Percentiles rank a stretch among this genome's conserved stretches.
These are phyloP conservation scores for Tubulanus polymorphus DNA, from an alignment of 2,888 invertebrate species.

Conservation along the genomic window DNA sequence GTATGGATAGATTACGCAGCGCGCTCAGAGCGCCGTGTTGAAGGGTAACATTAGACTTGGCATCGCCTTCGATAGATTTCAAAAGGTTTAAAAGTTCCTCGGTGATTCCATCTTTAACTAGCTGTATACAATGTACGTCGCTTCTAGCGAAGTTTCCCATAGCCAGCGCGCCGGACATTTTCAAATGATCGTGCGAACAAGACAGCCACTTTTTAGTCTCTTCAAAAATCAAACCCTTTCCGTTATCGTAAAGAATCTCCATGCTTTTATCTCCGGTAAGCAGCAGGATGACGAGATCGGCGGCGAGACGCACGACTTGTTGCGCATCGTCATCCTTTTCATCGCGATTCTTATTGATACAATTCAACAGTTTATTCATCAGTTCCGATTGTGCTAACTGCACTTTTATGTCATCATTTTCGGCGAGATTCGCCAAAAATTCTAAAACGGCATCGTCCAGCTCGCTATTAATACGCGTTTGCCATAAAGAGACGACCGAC, in stretches of 20 bases:
- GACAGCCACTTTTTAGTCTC: constrained; percentile 73
- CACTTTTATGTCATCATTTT: constrained; percentile 36
- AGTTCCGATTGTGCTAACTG: constrained; percentile 59
- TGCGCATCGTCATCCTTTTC: constrained; percentile 64
- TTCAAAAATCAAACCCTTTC: constrained; percentile 68
- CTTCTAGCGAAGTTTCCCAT: constrained; percentile 86
- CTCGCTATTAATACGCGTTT: not conserved
- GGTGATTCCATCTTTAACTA: constrained; percentile 75
- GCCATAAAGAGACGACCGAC: constrained; percentile 28
- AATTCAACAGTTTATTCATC: constrained; percentile 69
- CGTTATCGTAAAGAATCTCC: constrained; percentile 74
- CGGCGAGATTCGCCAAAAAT: constrained; percentile 42
- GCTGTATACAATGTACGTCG: constrained; percentile 74
- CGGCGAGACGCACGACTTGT: constrained; percentile 74
- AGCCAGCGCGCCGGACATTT: constrained; percentile 78
- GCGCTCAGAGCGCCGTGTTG: constrained; percentile 76
- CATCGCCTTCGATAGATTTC: constrained; percentile 58
- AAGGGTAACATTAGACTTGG: constrained; percentile 62
- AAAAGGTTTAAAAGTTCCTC: constrained; percentile 61
- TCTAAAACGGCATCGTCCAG: constrained; percentile 40
- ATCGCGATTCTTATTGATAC: constrained; percentile 69
- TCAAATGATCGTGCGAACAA: constrained; percentile 65
- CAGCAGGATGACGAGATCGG: constrained; percentile 78
- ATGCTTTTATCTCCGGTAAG: constrained; percentile 86
- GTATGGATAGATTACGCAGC: constrained; percentile 57